These are phyloP conservation scores for Microcebus lehilahytsara DNA, from an alignment of 2,113 vertebrate species.

Conservation along the genomic window DNA sequence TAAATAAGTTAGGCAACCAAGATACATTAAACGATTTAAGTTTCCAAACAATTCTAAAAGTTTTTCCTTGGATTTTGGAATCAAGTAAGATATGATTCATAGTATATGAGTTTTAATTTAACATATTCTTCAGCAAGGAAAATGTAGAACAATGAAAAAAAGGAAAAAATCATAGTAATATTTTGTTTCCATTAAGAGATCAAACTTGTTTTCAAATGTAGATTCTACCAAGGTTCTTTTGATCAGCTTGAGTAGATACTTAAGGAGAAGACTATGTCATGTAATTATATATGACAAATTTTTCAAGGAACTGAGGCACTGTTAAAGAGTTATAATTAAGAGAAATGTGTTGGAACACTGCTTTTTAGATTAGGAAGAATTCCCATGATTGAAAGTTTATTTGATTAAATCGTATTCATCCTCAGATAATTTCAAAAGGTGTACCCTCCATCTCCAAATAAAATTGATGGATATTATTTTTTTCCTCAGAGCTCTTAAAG, in stretches of 20 bases:
- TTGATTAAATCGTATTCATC: conserved; percentile 32
- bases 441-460: background rate
- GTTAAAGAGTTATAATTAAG: conserved; percentile 13
- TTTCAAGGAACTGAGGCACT: background rate
- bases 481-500: background rate
- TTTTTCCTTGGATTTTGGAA: background rate
- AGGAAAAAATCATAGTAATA: background rate
- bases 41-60: background rate
- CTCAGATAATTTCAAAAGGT: background rate
- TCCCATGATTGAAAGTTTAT: conserved; percentile 26
- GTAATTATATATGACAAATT: background rate
- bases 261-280: background rate
- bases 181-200: background rate
- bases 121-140: background rate
- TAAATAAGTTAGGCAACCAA: background rate
- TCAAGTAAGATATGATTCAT: background rate
- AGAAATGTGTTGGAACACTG: background rate
- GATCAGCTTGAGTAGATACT: background rate
- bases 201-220: conserved; percentile 3
- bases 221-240: background rate
- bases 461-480: background rate
- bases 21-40: background rate
- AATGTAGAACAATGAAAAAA: background rate
- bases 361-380: background rate
- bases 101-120: conserved; percentile 21